Base-by-base conservation (phyloP, 2,797 vertebrate species). In the Lagodon rhomboides region DNA sequence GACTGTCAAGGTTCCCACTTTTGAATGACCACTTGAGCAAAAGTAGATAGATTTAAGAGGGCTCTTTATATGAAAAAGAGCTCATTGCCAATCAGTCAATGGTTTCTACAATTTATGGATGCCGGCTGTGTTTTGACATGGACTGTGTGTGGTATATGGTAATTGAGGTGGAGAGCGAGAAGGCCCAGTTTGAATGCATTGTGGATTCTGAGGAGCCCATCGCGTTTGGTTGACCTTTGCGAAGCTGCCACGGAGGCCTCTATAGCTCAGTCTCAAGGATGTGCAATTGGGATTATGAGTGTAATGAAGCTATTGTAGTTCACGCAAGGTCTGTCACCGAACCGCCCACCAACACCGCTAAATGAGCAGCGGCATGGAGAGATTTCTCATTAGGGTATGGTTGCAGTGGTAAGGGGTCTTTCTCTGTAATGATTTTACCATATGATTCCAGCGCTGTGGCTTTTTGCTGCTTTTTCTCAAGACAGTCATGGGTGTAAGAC, bases 101-200 rank as follows among this genome's bases (percentile, higher is more conserved):
- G 79, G 74, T 84, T 83, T 89, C 80, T 78, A 59, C 66, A 80
- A 77, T 87, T 78, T 72, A 83, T 79, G 73, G 68, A 81, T 75
- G 59, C 55, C 44, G 74, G 67, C 78, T 87, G 76, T 79, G 55
- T 85, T 87, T 85, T 82, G 60, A 83, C 81, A 86, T 56, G 50
- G 38, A 76, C 78, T 82, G 59, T 74, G 89, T 93, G 89, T 89
- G 91, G 89, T 75, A 86, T 84, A 73, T 73, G 30, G 82, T 87
- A 84, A 89, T 85, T 76, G 69, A 71, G 83, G 81, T 79, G 77
- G 73, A 77, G 62, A 83, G 66, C 4, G 38, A 84, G 76, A 85
- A 80, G 53, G 68, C 56, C 75, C 63, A 68, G 62, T 83, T 66
- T 79, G 55, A 81, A 79, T 2, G 18, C 68, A 82, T 71, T 85